phyloP scores from a whole-genome alignment of 2,888 invertebrate genomes.

The Euclidia mi region DNA sequence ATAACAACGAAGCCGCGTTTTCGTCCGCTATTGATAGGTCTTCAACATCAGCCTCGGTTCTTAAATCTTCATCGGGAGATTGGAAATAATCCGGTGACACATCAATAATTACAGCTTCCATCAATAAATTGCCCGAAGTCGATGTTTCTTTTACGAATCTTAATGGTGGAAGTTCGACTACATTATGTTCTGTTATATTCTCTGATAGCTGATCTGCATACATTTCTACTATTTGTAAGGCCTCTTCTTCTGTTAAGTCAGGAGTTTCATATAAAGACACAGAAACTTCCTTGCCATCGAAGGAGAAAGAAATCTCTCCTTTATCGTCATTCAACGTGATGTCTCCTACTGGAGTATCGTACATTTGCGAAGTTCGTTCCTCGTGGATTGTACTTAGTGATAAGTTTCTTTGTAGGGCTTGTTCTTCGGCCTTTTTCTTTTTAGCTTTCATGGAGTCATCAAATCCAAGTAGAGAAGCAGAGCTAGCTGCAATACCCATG shows the following conservation, averaged over 20 bases:
- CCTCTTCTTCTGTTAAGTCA: conserved; percentile 97
- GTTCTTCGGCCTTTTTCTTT: conserved; percentile 87
- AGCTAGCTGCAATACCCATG: conserved; percentile 97
- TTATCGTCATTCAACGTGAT: conserved; percentile 93
- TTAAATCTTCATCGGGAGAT: conserved; percentile 94
- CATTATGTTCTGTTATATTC: conserved; percentile 95
- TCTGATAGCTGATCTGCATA: conserved; percentile 98
- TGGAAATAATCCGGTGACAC: conserved; percentile 96
- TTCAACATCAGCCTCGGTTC: conserved; percentile 96
- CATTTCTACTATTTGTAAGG: conserved; percentile 97
- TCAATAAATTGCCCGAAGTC: conserved; percentile 95
- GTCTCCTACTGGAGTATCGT: conserved; percentile 95
- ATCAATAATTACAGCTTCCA: conserved; percentile 98
- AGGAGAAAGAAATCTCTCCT: conserved; percentile 96
- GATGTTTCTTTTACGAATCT: conserved; percentile 97
- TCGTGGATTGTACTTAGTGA: conserved; percentile 97
- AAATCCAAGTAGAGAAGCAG: conserved; percentile 96
- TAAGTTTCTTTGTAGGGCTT: conserved; percentile 92
- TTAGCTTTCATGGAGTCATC: conserved; percentile 92
- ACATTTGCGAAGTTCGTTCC: conserved; percentile 96
- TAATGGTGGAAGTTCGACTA: conserved; percentile 96
- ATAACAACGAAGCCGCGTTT: conserved; percentile 72
- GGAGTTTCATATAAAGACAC: conserved; percentile 98
- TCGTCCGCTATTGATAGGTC: conserved; percentile 96
- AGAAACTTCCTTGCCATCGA: conserved; percentile 97